Evolutionary conservation across 2,888 invertebrate genomes (phyloP).

Genomic region (Microctonus aethiopoides): DNA sequence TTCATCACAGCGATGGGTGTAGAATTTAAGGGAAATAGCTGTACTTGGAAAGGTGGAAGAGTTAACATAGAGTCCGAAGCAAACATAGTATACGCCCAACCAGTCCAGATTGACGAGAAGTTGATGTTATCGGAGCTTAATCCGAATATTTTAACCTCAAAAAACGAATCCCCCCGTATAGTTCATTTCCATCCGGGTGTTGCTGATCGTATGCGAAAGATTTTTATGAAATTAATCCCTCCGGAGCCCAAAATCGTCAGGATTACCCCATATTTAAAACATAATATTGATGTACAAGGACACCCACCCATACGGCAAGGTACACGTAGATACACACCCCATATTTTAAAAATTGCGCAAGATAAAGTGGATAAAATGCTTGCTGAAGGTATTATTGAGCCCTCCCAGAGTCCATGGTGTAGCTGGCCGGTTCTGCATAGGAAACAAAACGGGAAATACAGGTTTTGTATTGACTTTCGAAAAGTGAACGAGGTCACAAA

Average conservation of each 20-base stretch:
- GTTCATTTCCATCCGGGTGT: no score
- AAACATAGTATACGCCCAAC: no score
- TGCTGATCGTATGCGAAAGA: not conserved
- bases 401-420: not conserved
- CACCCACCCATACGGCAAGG: not conserved
- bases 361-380: not conserved
- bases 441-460: not conserved
- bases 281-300: not conserved
- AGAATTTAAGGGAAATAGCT: no score
- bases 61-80: no score
- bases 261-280: not conserved
- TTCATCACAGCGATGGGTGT: no score
- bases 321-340: not conserved
- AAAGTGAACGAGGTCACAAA: not conserved
- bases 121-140: no score
- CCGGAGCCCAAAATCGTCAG: not conserved
- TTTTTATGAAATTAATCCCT: not conserved
- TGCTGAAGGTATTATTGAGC: not conserved
- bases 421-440: not conserved
- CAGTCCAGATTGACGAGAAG: no score
- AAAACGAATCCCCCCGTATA: no score
- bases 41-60: no score
- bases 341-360: not conserved
- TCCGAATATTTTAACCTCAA: no score
- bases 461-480: no score